Evolutionary conservation across 2,888 invertebrate species (phyloP).

Genomic region (Acanthoscelides obtectus): DNA sequence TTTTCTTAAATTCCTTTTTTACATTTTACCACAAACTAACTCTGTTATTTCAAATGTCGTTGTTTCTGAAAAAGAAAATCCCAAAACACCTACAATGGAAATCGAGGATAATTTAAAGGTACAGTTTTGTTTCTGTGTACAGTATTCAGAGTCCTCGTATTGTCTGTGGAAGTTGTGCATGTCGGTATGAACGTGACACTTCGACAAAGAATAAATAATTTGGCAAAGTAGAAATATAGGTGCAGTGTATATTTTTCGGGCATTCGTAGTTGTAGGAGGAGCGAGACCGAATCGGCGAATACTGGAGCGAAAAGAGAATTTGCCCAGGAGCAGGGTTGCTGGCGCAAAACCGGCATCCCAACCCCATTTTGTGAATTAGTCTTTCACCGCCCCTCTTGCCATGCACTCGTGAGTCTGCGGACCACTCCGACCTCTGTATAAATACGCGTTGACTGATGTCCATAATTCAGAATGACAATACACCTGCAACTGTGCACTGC

Average conservation of each 20-base stretch:
- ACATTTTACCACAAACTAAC: too few relatives aligned
- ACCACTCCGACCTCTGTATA: background rate
- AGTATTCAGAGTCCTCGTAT: background rate
- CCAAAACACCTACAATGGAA: too few relatives aligned
- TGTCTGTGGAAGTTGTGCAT: background rate
- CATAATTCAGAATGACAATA: constrained; percentile 28
- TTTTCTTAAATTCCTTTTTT: too few relatives aligned
- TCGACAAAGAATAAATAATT: background rate
- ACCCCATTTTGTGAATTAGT: constrained; percentile 41
- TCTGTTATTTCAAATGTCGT: too few relatives aligned
- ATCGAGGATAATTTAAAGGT: too few relatives aligned
- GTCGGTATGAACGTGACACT: background rate
- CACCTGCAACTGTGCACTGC: constrained; percentile 17
- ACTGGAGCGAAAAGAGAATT: constrained; percentile 12
- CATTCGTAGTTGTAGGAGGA: background rate
- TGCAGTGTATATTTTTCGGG: background rate
- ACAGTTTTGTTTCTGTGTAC: too few relatives aligned
- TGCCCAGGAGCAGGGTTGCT: constrained; percentile 43
- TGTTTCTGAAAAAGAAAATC: too few relatives aligned
- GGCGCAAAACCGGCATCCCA: constrained; percentile 40
- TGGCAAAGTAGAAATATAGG: background rate
- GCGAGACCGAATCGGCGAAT: background rate
- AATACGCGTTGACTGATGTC: constrained; percentile 19
- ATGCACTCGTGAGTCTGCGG: constrained; percentile 35
- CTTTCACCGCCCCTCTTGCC: constrained; percentile 39